Evolutionary conservation across 2,797 vertebrate species (phyloP).

Genomic region (Hozukius guyotensis): DNA sequence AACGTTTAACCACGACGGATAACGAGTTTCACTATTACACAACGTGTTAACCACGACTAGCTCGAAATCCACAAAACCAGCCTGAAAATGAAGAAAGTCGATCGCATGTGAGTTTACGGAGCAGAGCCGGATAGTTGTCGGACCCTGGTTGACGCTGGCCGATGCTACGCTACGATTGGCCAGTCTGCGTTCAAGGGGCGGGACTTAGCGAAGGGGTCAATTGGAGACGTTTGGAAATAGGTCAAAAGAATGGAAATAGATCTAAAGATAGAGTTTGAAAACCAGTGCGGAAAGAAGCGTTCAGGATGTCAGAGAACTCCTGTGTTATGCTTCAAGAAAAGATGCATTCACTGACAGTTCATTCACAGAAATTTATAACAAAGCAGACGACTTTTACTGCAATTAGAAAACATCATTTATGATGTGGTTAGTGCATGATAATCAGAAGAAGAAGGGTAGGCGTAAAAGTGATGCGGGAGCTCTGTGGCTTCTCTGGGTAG

Average conservation of each 20-base stretch:
- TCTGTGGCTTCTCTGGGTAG: not conserved
- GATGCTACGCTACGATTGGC: no score
- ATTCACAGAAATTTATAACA: not conserved
- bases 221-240: not conserved
- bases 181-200: no score
- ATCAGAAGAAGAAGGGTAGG: constrained; percentile 1
- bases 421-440: constrained; percentile 16
- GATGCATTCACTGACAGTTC: not conserved
- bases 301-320: not conserved
- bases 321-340: not conserved
- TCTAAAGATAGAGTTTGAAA: not conserved
- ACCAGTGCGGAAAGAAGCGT: not conserved
- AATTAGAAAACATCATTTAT: not conserved
- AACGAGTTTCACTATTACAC: no score
- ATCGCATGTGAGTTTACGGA: no score
- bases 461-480: not conserved
- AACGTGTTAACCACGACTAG: no score
- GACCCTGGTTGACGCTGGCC: no score
- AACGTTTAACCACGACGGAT: no score
- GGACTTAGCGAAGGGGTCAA: no score
- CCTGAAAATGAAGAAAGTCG: no score
- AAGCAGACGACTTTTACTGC: not conserved
- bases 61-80: no score
- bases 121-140: no score
- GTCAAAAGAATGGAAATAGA: not conserved